Evolutionary conservation across 1,140 invertebrate genomes (phyloP), one percentile per base, ranked within the genome.

Genomic region (Hetaerina americana): DNA sequence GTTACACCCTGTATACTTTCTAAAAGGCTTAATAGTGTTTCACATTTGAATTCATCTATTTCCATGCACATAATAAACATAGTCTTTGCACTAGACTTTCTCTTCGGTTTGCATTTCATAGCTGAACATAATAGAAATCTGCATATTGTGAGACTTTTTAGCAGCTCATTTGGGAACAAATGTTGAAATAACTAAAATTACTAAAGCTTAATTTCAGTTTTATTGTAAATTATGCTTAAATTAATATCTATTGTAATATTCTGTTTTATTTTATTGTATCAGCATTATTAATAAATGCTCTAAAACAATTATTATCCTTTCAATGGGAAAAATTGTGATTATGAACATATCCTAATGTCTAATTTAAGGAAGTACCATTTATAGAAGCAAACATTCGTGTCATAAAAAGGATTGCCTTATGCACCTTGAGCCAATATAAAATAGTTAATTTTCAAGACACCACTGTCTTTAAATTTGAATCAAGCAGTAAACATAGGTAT

Each of bases 191-290:
- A n/a, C n/a, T n/a, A 18, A 57, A 57, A 57, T 57, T 57, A 57
- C 15, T 57, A 12, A 57, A 57, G 10, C 10, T 10, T 57, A 18
- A 57, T 57, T 57, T 57, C 40, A 57, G n/a, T 57, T 57, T 57
- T 1, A 5, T 57, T 57, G 40, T 57, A 57, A 57, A 57, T 57
- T 57, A 57, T 57, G 40, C 40, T 57, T 57, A n/a, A n/a, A n/a
- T n/a, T n/a, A 57, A 57, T 57, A 57, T 57, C 15, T 57, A 57
- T 57, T 57, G 22, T 57, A 10, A 57, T 5, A 57, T 57, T n/a
- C 40, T 57, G 40, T 57, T 57, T 57, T 57, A 57, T 57, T 57
- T 57, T 57, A 57, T n/a, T 57, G 40, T 57, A 57, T 57, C 40
- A 57, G 22, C 2, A 57, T 57, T 57, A 57, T 57, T 5, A 57